phyloP scores from a whole-genome alignment of 92 coral and sea anemone species.

The Palythoa heliodiscus region DNA sequence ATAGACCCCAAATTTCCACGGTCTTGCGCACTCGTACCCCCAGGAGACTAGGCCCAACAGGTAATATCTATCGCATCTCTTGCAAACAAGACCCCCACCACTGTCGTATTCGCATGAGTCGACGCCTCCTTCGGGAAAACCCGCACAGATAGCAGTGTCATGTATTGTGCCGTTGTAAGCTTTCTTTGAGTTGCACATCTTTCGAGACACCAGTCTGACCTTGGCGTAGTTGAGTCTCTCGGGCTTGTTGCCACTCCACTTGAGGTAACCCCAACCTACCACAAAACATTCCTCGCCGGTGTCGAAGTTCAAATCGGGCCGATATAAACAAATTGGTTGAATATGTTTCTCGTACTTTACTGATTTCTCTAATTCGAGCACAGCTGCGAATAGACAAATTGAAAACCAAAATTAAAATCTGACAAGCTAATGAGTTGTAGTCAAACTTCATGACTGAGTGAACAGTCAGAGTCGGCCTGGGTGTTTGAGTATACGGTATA shows the following conservation, averaged over 20 bases:
- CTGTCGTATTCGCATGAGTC: slow-evolving; percentile 93
- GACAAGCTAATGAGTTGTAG: neutral
- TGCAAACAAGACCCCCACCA: slow-evolving; percentile 85
- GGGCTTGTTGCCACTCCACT: slow-evolving; percentile 77
- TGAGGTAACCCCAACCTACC: slow-evolving; percentile 89
- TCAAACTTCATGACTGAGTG: neutral
- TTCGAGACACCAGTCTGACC: slow-evolving; percentile 72
- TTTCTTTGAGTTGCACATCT: slow-evolving; percentile 65
- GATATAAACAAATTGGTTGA: slow-evolving; percentile 72
- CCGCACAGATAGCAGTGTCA: slow-evolving; percentile 85
- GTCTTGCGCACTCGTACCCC: slow-evolving; percentile 85
- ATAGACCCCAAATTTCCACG: slow-evolving; percentile 84
- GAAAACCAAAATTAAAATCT: neutral
- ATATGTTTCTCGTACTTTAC: slow-evolving; percentile 59
- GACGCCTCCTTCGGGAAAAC: slow-evolving; percentile 64
- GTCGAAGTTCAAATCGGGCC: slow-evolving; percentile 56
- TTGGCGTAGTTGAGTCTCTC: slow-evolving; percentile 66
- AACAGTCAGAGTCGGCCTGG: neutral
- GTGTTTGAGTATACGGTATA: too few species aligned
- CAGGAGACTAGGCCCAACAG: slow-evolving; percentile 80
- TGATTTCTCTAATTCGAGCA: slow-evolving; percentile 58
- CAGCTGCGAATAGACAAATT: slow-evolving; percentile 52
- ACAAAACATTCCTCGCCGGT: slow-evolving; percentile 69
- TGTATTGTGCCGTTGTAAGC: slow-evolving; percentile 90
- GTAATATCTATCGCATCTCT: slow-evolving; percentile 76